These are phyloP conservation scores for Chelonus insularis DNA, from an alignment of 1,140 invertebrate species.

Conservation along the genomic window DNA sequence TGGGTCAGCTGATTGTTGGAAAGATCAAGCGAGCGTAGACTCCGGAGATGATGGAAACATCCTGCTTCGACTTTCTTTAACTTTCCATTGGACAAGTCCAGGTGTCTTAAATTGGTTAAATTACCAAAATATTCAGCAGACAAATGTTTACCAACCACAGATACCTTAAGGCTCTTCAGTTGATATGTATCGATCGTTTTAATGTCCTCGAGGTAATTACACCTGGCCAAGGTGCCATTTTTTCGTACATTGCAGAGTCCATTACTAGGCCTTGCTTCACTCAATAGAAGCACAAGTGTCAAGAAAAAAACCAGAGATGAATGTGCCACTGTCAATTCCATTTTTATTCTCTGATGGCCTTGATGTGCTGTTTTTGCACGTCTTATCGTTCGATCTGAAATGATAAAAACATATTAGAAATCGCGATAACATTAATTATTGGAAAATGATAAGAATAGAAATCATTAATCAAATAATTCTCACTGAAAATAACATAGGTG, in stretches of 20 bases:
- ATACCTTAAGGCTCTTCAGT: constrained; percentile 36
- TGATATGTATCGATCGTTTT: constrained; percentile 40
- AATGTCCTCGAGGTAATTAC: constrained; percentile 46
- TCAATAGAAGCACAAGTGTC: constrained; percentile 34
- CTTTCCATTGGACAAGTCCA: constrained; percentile 46
- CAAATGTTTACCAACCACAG: constrained; percentile 28
- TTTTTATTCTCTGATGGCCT: not conserved
- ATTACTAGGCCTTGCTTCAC: constrained; percentile 14
- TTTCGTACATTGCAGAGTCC: constrained; percentile 38
- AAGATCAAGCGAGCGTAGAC: constrained; percentile 44
- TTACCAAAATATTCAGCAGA: constrained; percentile 34
- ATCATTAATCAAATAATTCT: no score
- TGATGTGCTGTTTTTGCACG: not conserved
- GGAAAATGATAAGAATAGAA: no score
- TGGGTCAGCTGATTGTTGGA: constrained; percentile 43
- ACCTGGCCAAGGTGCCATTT: constrained; percentile 35
- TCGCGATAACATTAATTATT: not conserved
- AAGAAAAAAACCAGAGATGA: constrained; percentile 32
- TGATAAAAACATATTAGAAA: not conserved
- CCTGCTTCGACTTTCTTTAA: constrained; percentile 42
- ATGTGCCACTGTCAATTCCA: not conserved
- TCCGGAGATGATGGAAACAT: constrained; percentile 37
- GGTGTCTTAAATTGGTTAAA: constrained; percentile 39
- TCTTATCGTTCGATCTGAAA: not conserved
- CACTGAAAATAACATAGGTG: no score